Evolutionary conservation across 2,113 vertebrate species (phyloP).

Genomic region (Xiphorhynchus elegans): DNA sequence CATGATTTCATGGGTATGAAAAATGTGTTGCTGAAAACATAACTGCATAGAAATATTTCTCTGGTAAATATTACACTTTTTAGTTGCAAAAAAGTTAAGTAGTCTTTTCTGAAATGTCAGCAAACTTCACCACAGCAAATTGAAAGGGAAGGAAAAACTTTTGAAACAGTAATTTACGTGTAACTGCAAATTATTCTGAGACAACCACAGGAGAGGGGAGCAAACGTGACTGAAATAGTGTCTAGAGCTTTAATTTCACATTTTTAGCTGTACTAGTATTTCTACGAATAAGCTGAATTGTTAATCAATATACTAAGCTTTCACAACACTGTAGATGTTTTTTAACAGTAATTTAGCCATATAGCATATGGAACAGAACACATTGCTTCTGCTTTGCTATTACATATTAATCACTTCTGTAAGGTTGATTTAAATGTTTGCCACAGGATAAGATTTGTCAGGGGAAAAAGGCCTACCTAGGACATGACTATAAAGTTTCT

Average conservation of each 20-base stretch:
- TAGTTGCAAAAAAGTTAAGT: neutral
- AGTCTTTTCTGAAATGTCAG: neutral
- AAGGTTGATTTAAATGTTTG: neutral
- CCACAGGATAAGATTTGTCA: neutral
- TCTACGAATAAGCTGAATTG: neutral
- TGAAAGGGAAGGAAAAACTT: neutral
- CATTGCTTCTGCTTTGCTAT: neutral
- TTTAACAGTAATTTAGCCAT: neutral
- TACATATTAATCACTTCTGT: neutral
- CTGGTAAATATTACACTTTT: neutral
- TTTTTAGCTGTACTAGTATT: neutral
- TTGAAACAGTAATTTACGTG: neutral
- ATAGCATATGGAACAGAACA: neutral
- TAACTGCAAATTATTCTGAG: neutral
- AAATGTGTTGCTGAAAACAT: neutral
- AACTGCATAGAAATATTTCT: neutral
- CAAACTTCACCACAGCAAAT: neutral
- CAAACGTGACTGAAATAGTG: neutral
- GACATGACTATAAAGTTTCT: neutral
- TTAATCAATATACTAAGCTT: neutral
- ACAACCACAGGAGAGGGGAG: neutral
- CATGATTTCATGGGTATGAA: neutral
- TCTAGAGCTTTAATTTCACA: neutral
- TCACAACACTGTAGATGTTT: neutral
- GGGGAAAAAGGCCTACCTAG: neutral